Percentiles rank a stretch among this genome's conserved stretches.
Evolutionary conservation across 2,113 vertebrate species (phyloP).

Genomic region (Perccottus glenii): DNA sequence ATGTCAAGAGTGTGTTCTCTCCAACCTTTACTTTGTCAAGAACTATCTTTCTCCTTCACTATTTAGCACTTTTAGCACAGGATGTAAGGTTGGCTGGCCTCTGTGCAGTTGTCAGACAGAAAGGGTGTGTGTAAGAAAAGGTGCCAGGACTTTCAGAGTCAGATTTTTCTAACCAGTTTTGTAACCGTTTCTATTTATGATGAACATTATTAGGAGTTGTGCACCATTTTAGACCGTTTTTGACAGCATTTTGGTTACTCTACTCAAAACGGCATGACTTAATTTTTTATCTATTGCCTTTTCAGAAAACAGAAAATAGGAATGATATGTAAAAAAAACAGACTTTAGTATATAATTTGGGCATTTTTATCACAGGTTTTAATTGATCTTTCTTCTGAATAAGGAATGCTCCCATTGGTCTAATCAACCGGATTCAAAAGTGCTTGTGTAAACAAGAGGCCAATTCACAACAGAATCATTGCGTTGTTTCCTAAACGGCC

Average conservation of each 20-base stretch:
- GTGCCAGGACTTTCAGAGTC: conserved; percentile 38
- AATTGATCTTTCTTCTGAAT: no score
- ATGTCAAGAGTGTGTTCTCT: conserved; percentile 50
- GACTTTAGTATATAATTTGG: no score
- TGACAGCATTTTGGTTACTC: conserved; percentile 8
- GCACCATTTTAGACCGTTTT: conserved; percentile 24
- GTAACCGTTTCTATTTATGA: conserved; percentile 27
- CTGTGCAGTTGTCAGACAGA: conserved; percentile 11
- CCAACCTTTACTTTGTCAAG: conserved; percentile 17
- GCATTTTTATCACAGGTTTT: no score
- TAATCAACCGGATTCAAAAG: no score
- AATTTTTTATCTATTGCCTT: no score
- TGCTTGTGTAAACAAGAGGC: no score
- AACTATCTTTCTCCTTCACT: conserved; percentile 1
- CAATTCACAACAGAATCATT: no score
- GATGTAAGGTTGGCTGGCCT: conserved; percentile 21
- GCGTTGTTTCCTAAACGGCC: no score
- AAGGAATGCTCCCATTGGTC: no score
- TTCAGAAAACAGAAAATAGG: no score
- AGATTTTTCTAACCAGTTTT: conserved; percentile 8
- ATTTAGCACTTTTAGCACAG: conserved; percentile 19
- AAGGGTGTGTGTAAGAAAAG: conserved; percentile 22
- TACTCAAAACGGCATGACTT: background rate
- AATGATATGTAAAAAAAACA: no score
- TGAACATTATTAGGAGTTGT: conserved; percentile 10